Evolutionary conservation across 37 sponge, comb jelly and placozoan genomes (phyloP).

Genomic region (Beroe forskalii): DNA sequence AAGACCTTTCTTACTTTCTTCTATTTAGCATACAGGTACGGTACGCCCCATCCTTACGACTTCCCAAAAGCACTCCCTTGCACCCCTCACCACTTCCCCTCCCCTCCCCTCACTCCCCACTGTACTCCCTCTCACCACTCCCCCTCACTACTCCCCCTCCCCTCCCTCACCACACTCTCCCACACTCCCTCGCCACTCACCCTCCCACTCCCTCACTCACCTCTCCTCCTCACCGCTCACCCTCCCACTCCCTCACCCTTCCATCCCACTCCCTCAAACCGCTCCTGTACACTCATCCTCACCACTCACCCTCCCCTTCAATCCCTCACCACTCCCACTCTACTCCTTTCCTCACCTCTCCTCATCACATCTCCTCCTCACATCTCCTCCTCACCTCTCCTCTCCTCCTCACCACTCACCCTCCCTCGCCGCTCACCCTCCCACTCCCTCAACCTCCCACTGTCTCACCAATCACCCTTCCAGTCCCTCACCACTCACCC

Average conservation of each 20-base stretch:
- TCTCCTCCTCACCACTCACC: neutral
- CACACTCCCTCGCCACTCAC: conserved; percentile 14
- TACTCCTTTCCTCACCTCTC: neutral
- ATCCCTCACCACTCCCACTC: neutral
- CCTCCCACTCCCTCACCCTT: neutral
- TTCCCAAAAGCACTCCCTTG: too few relatives aligned
- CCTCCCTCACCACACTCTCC: too few relatives aligned
- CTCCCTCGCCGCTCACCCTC: neutral
- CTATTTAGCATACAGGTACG: too few relatives aligned
- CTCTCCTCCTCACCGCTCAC: neutral
- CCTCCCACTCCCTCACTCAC: conserved; percentile 7
- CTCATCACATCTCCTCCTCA: neutral
- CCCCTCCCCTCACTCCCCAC: neutral
- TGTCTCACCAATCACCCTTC: neutral
- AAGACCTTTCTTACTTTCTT: too few relatives aligned
- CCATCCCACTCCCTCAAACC: neutral
- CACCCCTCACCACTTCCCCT: too few relatives aligned
- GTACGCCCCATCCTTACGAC: too few relatives aligned
- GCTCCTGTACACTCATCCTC: neutral
- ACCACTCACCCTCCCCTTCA: neutral
- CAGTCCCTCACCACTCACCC: neutral
- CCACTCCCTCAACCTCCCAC: neutral
- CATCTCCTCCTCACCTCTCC: conserved; percentile 3
- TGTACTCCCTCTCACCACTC: too few relatives aligned
- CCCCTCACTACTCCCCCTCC: neutral